Evolutionary conservation across 2,888 invertebrate species (phyloP), one percentile per base, ranked within the genome.

Genomic region (Margaritifera margaritifera): DNA sequence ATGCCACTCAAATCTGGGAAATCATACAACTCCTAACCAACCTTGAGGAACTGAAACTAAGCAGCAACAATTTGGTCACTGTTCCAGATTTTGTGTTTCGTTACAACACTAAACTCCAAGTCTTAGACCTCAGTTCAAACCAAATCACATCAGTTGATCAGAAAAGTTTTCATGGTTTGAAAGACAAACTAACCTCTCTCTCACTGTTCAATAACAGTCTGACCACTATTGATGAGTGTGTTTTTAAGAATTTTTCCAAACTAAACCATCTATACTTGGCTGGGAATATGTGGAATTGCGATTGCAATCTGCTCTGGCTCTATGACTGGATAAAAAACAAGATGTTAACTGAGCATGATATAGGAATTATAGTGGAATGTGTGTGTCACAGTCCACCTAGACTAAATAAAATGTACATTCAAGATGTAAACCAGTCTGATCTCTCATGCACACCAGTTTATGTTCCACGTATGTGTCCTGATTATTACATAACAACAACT

Each of bases 281-380:
- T 31, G 93, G 92, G 61, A 96, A 96, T 89, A 95, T 94, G 6
- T 91, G 96, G 81, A 92, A 93, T 66, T 96, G 96, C 85, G 94
- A 96, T 87, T 96, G 96, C 86, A 93, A 94, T 50, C 88, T 96
- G 1, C 91, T 94, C 51, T 96, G 96, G 95, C 91, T 96, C 0
- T 92, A 94, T 20, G 93, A 79, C 22, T 80, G 78, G 82, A 54
- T 78, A 20, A 22, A 60, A 27, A 31, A 20, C 15, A 42, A 1
- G n/a, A 56, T 22, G 8, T 27, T 24, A 31, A 5, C 2, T 42
- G 27, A 65, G 11, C 27, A 11, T n/a, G 2, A 5, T 15, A 19
- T 27, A 42, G 59, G 42, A 18, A 20, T 58, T 31, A 22, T 60
- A 15, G 53, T 64, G n/a, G 54, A 66, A 25, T 74, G 72, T 50